Evolutionary conservation across 2,888 invertebrate species (phyloP).

Genomic region (Epistrophe grossulariae): DNA sequence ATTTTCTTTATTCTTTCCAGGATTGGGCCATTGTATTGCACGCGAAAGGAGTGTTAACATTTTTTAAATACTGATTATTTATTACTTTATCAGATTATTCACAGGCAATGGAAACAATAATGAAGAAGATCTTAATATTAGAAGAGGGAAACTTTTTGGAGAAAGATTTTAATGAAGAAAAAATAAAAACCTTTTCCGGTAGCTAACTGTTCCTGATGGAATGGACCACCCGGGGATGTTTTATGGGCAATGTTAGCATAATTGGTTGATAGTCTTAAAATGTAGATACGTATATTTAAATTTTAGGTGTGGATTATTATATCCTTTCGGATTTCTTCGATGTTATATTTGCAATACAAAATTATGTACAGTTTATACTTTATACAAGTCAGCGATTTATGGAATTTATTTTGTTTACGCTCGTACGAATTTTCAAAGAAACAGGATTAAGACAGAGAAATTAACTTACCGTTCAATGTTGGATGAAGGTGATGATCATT

Average conservation of each 20-base stretch:
- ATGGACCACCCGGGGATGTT: conserved; percentile 61
- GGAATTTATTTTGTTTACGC: no score
- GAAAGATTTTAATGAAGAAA: conserved; percentile 50
- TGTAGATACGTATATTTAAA: conserved; percentile 4
- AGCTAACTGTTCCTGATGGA: neutral
- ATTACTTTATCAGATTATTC: conserved; percentile 68
- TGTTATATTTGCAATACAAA: neutral
- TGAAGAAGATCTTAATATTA: conserved; percentile 34
- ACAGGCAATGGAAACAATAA: conserved; percentile 62
- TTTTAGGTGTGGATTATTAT: conserved; percentile 2
- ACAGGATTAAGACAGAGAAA: no score
- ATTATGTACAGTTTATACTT: no score
- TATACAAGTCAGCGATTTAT: no score
- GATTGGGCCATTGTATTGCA: conserved; percentile 15
- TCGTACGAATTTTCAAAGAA: no score
- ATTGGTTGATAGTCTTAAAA: conserved; percentile 56
- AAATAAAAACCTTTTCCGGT: neutral
- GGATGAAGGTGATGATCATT: no score
- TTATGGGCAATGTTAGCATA: conserved; percentile 48
- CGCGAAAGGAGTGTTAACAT: conserved; percentile 68
- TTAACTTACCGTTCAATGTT: no score
- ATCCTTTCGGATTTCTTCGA: neutral
- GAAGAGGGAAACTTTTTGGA: conserved; percentile 24
- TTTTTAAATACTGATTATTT: conserved; percentile 71
- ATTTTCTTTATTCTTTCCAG: conserved; percentile 15